A percentile compares a stretch with the other conserved stretches of the same genome.
phyloP scores from a whole-genome alignment of 1,140 invertebrate genomes.

The Saccostrea cuccullata region DNA sequence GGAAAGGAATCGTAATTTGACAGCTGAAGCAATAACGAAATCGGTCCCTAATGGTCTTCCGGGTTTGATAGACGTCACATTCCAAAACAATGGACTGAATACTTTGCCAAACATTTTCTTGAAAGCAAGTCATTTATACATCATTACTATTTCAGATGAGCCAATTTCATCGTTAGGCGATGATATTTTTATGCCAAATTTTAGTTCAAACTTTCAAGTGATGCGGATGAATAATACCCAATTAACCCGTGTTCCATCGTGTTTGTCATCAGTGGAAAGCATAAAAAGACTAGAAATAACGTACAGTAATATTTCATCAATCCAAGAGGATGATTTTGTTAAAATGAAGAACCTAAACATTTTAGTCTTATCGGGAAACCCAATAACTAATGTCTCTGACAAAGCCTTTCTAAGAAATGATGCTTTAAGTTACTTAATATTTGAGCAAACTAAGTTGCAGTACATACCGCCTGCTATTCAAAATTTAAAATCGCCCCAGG shows the following conservation, averaged over 20 bases:
- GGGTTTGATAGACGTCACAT: not conserved
- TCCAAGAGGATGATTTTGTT: conserved; percentile 19
- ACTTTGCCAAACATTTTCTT: not conserved
- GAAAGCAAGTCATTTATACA: conserved; percentile 1
- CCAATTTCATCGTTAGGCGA: not conserved
- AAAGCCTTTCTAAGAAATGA: conserved; percentile 21
- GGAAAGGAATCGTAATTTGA: conserved; percentile 20
- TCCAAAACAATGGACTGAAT: conserved; percentile 29
- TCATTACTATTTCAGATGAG: not conserved
- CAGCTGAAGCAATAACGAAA: not conserved
- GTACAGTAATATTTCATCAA: conserved; percentile 1
- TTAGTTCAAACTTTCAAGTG: not conserved
- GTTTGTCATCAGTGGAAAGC: not conserved
- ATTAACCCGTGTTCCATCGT: not conserved
- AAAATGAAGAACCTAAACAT: not conserved
- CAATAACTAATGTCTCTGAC: not conserved
- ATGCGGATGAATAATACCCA: conserved; percentile 1
- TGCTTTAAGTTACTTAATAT: not conserved
- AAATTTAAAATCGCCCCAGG: not conserved
- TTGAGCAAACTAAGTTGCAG: conserved; percentile 21
- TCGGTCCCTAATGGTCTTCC: not conserved
- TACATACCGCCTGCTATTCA: conserved; percentile 32
- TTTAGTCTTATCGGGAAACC: conserved; percentile 37
- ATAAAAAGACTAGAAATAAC: not conserved
- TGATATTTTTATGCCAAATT: not conserved